Evolutionary conservation across 2,888 invertebrate genomes (phyloP), one percentile per base, ranked within the genome.

Genomic region (Isotomurus palustris): DNA sequence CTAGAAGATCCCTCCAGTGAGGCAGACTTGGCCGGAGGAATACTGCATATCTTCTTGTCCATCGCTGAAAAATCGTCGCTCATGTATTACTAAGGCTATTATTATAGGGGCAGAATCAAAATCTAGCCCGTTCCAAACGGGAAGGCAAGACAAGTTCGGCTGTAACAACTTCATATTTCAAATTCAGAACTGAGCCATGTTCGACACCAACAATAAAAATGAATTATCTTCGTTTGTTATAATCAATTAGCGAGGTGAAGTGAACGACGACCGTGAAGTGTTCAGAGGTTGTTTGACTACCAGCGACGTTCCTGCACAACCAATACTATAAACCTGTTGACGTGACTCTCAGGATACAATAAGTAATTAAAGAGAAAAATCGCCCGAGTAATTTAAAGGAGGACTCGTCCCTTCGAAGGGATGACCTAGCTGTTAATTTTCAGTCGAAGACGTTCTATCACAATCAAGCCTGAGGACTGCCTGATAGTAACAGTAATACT

Each of bases 101-200:
- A 28, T 17, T 49, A 27, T 19, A 12, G 32, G 56, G 58, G 60
- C 58, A 56, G 56, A 43, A 27, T 51, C 38, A 52, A 60, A 60
- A 53, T 64, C 56, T 62, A 56, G 69, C 67, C 67, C 67, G 66
- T 69, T 66, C 58, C 66, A 56, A 65, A 65, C 67, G 69, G 69
- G 70, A 50, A 58, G 56, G 53, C 60, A 29, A 43, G 35, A 44
- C 40, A 40, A 49, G 38, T 36, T 36, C 60, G 48, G 62, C 48
- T 58, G 55, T 59, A 56, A 40, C 64, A 60, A 56, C 70, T 64
- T 68, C 70, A 70, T 68, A 62, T 62, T 69, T 67, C 49, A 43
- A 48, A 52, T 58, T 70, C 62, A 70, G 62, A 60, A 70, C 53
- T 65, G 63, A 56, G 70, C 70, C 70, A 70, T 70, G 58, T 52